Evolutionary conservation across 2,113 vertebrate genomes (phyloP).

Genomic region (Melanerpes formicivorus): DNA sequence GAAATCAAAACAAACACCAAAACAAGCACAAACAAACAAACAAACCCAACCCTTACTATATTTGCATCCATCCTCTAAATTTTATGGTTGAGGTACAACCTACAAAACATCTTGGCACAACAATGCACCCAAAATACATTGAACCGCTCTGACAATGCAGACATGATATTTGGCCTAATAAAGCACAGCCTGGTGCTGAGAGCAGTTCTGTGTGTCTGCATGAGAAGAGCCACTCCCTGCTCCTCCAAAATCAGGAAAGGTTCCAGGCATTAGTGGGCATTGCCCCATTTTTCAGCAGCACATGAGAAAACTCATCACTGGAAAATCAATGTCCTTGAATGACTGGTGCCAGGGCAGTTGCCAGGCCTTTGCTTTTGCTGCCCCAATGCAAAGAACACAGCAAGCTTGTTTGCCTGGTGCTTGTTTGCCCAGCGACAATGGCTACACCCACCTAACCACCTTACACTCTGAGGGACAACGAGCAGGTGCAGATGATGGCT

Average conservation of each 20-base stretch:
- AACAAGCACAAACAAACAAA: neutral
- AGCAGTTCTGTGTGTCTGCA: neutral
- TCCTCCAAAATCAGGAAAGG: neutral
- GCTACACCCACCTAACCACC: neutral
- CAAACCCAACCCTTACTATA: too few species aligned
- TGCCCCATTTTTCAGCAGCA: neutral
- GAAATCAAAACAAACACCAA: too few species aligned
- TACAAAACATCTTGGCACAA: neutral
- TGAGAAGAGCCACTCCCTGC: neutral
- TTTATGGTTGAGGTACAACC: neutral
- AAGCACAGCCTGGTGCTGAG: neutral
- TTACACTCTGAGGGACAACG: neutral
- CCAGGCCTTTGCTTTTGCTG: neutral
- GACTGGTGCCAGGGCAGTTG: neutral
- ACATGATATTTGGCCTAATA: neutral
- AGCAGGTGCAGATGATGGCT: neutral
- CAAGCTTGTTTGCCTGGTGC: neutral
- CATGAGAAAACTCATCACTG: neutral
- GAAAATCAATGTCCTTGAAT: neutral
- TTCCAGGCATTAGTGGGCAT: neutral
- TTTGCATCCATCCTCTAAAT: neutral
- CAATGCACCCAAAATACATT: neutral
- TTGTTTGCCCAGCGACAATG: rapidly evolving
- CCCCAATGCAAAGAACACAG: neutral
- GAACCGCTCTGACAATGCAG: neutral